Conservation (phyloP, 2,888 invertebrate species). For the Sabatieria punctata region DNA sequence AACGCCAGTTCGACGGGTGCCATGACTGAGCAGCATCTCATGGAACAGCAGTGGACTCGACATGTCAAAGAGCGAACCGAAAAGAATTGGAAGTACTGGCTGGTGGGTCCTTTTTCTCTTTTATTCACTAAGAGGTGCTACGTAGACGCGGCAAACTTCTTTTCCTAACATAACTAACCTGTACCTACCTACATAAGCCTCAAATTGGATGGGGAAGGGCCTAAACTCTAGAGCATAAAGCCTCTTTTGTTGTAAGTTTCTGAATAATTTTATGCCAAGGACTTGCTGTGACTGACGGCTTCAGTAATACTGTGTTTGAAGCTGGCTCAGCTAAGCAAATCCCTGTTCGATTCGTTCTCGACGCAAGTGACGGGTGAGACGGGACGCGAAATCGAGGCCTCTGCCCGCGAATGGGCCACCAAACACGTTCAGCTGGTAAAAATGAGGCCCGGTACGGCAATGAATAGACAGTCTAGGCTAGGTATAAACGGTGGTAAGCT, state of each 20-base stretch:
- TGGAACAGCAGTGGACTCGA: constrained; percentile 12
- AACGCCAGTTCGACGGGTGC: not conserved
- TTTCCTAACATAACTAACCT: too few relatives aligned
- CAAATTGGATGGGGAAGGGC: too few relatives aligned
- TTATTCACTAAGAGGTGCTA: not conserved
- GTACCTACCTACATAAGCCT: too few relatives aligned
- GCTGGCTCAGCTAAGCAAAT: constrained; percentile 17
- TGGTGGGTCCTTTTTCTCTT: constrained; percentile 16
- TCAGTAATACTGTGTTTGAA: too few relatives aligned
- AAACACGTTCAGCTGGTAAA: constrained; percentile 7
- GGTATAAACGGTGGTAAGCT: too few relatives aligned
- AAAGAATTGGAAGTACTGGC: constrained; percentile 25
- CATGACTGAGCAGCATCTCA: not conserved
- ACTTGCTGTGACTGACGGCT: too few relatives aligned
- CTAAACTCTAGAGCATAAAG: too few relatives aligned
- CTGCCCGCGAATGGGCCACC: constrained; percentile 2
- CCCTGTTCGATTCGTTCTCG: constrained; percentile 14
- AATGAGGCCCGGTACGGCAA: constrained; percentile 6
- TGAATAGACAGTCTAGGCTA: too few relatives aligned
- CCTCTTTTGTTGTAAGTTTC: too few relatives aligned
- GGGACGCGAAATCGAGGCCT: not conserved
- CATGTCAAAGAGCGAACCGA: constrained; percentile 18
- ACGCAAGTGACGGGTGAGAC: constrained; percentile 14
- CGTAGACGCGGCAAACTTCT: not conserved
- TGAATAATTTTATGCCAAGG: too few relatives aligned